Conservation (phyloP, 1,140 invertebrate species). For the Pemphigus obesinymphae region DNA sequence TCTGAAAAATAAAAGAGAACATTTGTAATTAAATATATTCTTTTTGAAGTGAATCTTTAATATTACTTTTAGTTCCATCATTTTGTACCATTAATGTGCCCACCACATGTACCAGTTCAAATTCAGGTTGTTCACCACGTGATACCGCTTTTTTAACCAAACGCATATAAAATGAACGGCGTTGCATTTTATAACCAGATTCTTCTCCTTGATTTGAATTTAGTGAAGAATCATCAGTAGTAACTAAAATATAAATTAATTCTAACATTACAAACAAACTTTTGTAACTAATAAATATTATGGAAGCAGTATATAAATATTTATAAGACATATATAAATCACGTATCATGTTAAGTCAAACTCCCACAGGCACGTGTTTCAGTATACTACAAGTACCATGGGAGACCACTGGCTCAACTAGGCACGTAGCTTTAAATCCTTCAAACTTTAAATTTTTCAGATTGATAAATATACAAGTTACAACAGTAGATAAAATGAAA, state of each 20-base stretch:
- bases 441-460: too few species aligned
- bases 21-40: not conserved
- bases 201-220: conserved; percentile 47
- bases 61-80: not conserved
- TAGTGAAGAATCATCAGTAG: not conserved
- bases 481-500: too few species aligned
- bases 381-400: too few species aligned
- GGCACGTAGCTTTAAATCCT: too few species aligned
- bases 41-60: not conserved
- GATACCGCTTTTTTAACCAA: conserved; percentile 61
- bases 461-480: too few species aligned
- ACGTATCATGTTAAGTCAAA: too few species aligned
- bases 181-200: conserved; percentile 43
- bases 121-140: conserved; percentile 61
- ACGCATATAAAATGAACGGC: conserved; percentile 56
- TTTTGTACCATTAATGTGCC: conserved; percentile 52
- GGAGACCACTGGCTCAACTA: too few species aligned
- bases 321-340: too few species aligned
- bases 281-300: too few species aligned
- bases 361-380: too few species aligned
- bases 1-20: not conserved
- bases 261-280: too few species aligned
- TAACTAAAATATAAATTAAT: not conserved
- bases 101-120: conserved; percentile 60
- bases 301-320: too few species aligned